These are phyloP conservation scores for Prosopocoilus inquinatus DNA, from an alignment of 2,888 invertebrate species.

Conservation along the genomic window DNA sequence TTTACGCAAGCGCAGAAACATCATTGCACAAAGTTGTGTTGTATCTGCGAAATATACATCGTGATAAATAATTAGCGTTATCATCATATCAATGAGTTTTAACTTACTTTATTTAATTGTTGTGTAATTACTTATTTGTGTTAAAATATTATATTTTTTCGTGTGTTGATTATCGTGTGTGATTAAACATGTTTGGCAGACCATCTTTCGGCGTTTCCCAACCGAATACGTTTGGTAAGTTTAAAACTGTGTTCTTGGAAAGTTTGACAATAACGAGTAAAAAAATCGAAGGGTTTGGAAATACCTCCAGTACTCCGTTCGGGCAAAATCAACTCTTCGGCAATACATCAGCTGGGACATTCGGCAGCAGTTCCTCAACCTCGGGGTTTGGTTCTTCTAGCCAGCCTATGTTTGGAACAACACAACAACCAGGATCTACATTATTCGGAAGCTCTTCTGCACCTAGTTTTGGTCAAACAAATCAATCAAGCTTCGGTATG, in stretches of 20 bases:
- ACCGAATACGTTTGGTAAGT: slow-evolving; percentile 17
- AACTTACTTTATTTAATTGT: neutral
- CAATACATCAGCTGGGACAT: slow-evolving; percentile 56
- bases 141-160: neutral
- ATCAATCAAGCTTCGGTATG: slow-evolving; percentile 44
- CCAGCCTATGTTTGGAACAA: slow-evolving; percentile 58
- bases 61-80: too few species aligned
- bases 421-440: slow-evolving; percentile 53
- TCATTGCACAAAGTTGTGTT: too few species aligned
- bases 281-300: slow-evolving; percentile 22
- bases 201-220: slow-evolving; percentile 16
- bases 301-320: slow-evolving; percentile 13
- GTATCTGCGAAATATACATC: too few species aligned
- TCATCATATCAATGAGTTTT: too few species aligned
- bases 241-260: neutral
- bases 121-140: neutral
- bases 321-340: slow-evolving; percentile 47
- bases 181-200: slow-evolving; percentile 17
- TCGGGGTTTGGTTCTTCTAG: slow-evolving; percentile 67
- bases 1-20: too few species aligned
- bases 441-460: slow-evolving; percentile 65
- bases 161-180: neutral
- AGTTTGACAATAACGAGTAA: neutral
- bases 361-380: slow-evolving; percentile 57
- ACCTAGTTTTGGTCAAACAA: slow-evolving; percentile 62